Percentiles rank a stretch among this genome's conserved stretches.
phyloP scores from a whole-genome alignment of 1,140 invertebrate species.

The Ephestia elutella region DNA sequence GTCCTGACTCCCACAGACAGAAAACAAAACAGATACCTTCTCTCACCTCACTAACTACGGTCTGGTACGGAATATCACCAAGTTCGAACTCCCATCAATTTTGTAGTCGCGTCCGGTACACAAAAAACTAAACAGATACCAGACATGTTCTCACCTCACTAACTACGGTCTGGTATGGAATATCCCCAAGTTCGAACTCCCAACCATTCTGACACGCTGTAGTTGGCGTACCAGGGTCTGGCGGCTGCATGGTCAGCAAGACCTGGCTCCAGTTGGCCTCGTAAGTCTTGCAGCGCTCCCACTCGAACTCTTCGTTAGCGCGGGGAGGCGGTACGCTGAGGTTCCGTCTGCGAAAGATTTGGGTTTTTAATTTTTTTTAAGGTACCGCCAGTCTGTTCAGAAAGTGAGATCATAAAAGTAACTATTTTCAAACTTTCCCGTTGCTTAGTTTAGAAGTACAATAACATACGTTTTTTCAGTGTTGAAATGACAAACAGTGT shows the following conservation, averaged over 20 bases:
- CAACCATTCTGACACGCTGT: constrained; percentile 78
- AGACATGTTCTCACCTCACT: constrained; percentile 78
- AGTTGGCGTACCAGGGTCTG: constrained; percentile 74
- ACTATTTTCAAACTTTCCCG: no score
- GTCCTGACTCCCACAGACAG: no score
- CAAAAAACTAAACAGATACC: not conserved
- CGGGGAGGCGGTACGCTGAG: constrained; percentile 35
- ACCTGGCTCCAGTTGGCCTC: constrained; percentile 62
- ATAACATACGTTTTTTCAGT: no score
- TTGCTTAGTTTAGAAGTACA: no score
- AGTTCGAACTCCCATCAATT: constrained; percentile 83
- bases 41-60: constrained; percentile 68
- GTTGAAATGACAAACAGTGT: no score
- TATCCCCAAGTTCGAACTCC: constrained; percentile 80
- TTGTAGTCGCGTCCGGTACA: no score
- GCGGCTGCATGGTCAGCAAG: constrained; percentile 43
- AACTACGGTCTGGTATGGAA: constrained; percentile 81
- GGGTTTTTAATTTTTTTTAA: not conserved
- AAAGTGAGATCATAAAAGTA: no score
- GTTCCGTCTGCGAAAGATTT: constrained; percentile 44
- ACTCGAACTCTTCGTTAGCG: constrained; percentile 30
- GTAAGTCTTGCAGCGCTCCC: constrained; percentile 49
- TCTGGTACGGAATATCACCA: constrained; percentile 79
- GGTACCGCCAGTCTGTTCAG: no score
- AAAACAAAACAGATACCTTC: no score